These are phyloP conservation scores for Macrostomum lignano DNA, from an alignment of 1,140 invertebrate species.

Conservation along the genomic window DNA sequence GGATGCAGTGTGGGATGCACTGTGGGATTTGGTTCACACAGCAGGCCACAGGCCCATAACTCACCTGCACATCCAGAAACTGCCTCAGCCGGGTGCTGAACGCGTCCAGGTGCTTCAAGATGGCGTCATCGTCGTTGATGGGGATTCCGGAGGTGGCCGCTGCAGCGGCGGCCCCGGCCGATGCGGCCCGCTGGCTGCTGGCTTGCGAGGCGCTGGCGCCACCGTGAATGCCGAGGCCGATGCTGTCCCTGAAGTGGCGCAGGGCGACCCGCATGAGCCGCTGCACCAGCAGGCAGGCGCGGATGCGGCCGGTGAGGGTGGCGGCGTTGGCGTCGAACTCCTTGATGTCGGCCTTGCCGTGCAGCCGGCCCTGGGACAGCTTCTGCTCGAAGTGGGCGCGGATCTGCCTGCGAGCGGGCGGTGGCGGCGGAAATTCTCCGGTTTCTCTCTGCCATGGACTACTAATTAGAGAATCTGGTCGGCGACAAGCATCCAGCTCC, in stretches of 20 bases:
- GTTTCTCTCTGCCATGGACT: too few species aligned
- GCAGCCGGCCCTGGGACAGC: too few species aligned
- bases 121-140: conserved; percentile 22
- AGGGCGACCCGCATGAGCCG: conserved; percentile 17
- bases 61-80: conserved; percentile 22
- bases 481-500: too few species aligned
- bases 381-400: conserved; percentile 13
- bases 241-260: conserved; percentile 16
- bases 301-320: conserved; percentile 15
- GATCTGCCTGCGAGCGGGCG: conserved; percentile 15
- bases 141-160: conserved; percentile 12
- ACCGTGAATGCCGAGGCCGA: conserved; percentile 10
- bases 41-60: too few species aligned
- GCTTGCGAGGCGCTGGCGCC: not conserved
- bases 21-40: too few species aligned
- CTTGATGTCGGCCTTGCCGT: too few species aligned
- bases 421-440: conserved; percentile 13
- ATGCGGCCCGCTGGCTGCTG: conserved; percentile 5
- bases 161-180: too few species aligned
- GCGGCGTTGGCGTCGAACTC: too few species aligned
- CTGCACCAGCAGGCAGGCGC: conserved; percentile 18
- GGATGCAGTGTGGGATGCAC: too few species aligned
- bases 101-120: conserved; percentile 18
- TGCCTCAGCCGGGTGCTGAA: conserved; percentile 20
- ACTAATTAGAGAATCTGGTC: too few species aligned